Base-by-base conservation (phyloP, 2,797 vertebrate genomes). In the Acanthis flammea region DNA sequence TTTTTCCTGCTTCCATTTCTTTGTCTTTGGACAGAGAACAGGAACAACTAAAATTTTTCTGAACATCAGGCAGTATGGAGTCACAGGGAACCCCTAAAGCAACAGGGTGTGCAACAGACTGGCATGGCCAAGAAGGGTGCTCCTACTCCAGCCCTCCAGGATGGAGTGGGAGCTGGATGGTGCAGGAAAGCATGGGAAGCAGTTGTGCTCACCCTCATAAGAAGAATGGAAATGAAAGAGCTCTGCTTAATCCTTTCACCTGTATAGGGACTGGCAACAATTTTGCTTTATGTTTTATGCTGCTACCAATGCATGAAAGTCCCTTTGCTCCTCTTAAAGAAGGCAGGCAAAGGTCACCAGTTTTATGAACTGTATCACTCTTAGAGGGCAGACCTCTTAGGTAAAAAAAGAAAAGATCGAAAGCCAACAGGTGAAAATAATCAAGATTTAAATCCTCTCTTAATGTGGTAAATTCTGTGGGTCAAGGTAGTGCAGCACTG, bases 391-490 rank as follows among this genome's bases (percentile, higher is more conserved):
- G 66, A 82, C 12, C 39, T 89, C 67, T 89, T 72, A 85, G 68
- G 55, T 62, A 42, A 84, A 71, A 23, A 67, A 33, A 28, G 33
- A 44, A 77, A 55, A 54, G 42, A 27, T 45, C 0, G 15, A 95
- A 91, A 96, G 33, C 41, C 77, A 92, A 92, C 75, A 89, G 95
- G 85, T 95, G 91, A 95, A 90, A 92, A 89, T 94, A 95, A 96
- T 91, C 77, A 91, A 95, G 82, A 48, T 30, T 94, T 92, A 73
- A 95, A 84, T 77, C 76, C 92, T 55, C 47, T 80, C 61, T 92
- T 96, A 92, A 90, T 88, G 84, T 75, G 81, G 76, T 95, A 91
- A 92, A 86, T 92, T 94, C 84, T 41, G 16, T 78, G 35, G 70
- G 77, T 96, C 89, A 82, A 91, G 73, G 33, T 47, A 87, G 72